Percentiles rank a stretch among this genome's conserved stretches.
phyloP scores from a whole-genome alignment of 2,888 invertebrate genomes.

The Lingula anatina region DNA sequence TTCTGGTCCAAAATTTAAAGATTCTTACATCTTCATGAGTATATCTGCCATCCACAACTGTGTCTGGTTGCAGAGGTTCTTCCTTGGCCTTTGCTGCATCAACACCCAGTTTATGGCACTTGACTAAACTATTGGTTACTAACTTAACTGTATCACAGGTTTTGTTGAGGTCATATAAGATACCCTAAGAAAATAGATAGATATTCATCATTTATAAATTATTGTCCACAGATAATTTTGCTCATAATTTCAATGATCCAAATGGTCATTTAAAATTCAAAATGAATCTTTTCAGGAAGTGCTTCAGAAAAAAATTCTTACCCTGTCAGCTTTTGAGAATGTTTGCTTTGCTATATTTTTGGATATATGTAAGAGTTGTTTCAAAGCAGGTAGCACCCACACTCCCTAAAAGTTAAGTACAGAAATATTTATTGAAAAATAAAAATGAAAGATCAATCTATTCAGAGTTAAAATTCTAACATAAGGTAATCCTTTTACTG shows the following conservation, averaged over 20 bases:
- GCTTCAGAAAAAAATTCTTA: constrained; percentile 16
- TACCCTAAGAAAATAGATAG: constrained; percentile 34
- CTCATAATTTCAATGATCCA: neutral
- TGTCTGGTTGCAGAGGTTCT: constrained; percentile 34
- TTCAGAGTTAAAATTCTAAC: too few species aligned
- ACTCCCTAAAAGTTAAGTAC: constrained; percentile 34
- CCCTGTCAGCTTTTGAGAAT: constrained; percentile 53
- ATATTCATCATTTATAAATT: neutral
- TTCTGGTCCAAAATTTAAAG: too few species aligned
- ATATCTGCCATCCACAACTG: constrained; percentile 52
- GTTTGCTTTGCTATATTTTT: constrained; percentile 51
- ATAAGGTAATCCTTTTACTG: too few species aligned
- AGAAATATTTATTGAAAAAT: too few species aligned
- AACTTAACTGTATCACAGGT: constrained; percentile 53
- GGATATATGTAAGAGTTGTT: constrained; percentile 51
- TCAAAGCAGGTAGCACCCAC: constrained; percentile 52
- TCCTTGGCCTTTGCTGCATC: constrained; percentile 24
- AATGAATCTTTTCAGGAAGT: neutral
- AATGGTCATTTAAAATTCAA: neutral
- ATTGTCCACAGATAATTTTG: neutral
- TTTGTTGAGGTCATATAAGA: constrained; percentile 53
- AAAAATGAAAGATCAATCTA: too few species aligned
- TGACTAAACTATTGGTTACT: constrained; percentile 50
- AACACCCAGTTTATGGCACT: constrained; percentile 51
- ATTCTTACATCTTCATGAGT: constrained; percentile 53